phyloP scores from a whole-genome alignment of 1,140 invertebrate genomes.

The Trichonephila clavipes region DNA sequence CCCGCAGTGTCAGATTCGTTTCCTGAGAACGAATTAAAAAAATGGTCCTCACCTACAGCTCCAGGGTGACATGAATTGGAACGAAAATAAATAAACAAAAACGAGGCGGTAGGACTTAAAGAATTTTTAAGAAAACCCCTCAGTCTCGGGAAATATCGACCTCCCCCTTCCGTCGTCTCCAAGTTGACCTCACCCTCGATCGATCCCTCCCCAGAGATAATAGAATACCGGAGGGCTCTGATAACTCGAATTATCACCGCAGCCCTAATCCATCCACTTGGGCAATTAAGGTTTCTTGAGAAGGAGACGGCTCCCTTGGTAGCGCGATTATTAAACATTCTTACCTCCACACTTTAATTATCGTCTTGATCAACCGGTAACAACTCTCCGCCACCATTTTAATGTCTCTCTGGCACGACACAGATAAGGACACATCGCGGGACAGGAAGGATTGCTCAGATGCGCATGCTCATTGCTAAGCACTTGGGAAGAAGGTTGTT shows the following conservation, averaged over 20 bases:
- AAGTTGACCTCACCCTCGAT: neutral
- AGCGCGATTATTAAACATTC: constrained; percentile 57
- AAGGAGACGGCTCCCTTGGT: constrained; percentile 5
- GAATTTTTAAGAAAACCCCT: no score
- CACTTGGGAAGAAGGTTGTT: no score
- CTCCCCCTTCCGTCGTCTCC: no score
- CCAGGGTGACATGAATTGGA: no score
- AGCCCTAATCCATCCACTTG: constrained; percentile 33
- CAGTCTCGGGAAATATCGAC: no score
- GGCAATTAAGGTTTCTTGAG: constrained; percentile 26
- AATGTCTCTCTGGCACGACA: constrained; percentile 16
- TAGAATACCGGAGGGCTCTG: neutral
- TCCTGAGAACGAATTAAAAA: no score
- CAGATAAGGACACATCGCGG: neutral
- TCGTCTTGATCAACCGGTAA: constrained; percentile 63
- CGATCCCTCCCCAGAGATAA: neutral
- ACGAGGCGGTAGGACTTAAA: no score
- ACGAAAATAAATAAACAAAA: no score
- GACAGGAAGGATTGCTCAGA: neutral
- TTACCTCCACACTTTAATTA: constrained; percentile 61
- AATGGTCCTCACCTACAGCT: no score
- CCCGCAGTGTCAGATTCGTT: no score
- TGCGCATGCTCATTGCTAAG: neutral
- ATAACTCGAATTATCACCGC: constrained; percentile 21
- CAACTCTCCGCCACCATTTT: neutral